Evolutionary conservation across 2,113 vertebrate genomes (phyloP), one percentile per base, ranked within the genome.

Genomic region (Barnardius zonarius): DNA sequence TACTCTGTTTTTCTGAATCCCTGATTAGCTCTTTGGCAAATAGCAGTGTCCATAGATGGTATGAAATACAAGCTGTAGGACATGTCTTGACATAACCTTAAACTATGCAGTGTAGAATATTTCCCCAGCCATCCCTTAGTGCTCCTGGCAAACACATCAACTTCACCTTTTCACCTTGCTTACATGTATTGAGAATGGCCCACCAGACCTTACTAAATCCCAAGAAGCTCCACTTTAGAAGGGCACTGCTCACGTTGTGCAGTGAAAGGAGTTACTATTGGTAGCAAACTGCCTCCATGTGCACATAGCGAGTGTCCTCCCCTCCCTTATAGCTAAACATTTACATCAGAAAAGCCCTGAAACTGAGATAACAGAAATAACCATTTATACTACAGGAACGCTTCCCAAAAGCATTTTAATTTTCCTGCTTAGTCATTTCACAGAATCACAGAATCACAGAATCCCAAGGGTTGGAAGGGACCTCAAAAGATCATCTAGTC

Each of bases 1-100:
- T 91, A 84, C 90, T 91, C 76, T 7, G 86, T 89, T 96, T 96
- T 97, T 97, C 84, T 94, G 96, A 97, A 98, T 94, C 74, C 96
- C 84, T 96, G 95, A 97, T 97, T 96, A 98, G 92, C 46, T 95
- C 93, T 96, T 92, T 94, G 94, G 96, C 95, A 97, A 98, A 96
- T 14, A 86, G 79, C 82, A 92, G 95, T 95, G 72, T 88, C 92
- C 94, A 95, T 67, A 74, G 90, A 95, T 75, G 75, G 92, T 93
- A 95, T 86, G 93, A 98, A 97, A 97, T 90, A 68, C 39, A 97
- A 97, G 83, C n/a, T 93, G 90, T 77, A 88, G 96, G 95, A 83
- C 88, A 67, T 30, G 62, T 93, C 92, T 97, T 93, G 93, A 94
- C 4, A n/a, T 96, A 93, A 98, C 91, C 91, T 92, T 88, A 91